Base-by-base conservation (phyloP, 1,140 invertebrate species). In the Lordiphosa stackelbergi region DNA sequence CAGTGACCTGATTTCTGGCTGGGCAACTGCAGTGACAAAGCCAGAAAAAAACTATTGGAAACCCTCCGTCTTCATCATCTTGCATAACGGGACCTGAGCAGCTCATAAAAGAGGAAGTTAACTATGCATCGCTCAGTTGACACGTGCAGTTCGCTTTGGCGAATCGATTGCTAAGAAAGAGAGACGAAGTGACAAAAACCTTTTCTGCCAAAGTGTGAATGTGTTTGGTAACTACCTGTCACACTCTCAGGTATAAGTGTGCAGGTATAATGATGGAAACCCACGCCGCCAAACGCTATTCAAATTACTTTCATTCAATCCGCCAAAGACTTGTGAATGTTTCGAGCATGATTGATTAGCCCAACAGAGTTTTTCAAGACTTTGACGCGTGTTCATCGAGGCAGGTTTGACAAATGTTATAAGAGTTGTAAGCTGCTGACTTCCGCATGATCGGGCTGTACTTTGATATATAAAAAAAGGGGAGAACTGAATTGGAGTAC, bases 141-240 rank as follows among this genome's bases (percentile, higher is more conserved):
- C 63, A 70, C 66, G 57, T 70, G 66, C 66, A 66, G 53, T 22
- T 22, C 19, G 24, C n/a, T 6, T 24, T 11, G 22, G 28, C 31
- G 16, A 10, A 22, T 9, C 13, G 8, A 48, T 8, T 2, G 8
- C 2, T 2, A 51, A 37, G 35, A 12, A 7, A 24, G 35, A 51
- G n/a, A 13, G 47, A 12, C 16, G n/a, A 16, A 51, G 22, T 12
- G 48, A 38, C 48, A 51, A 36, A 12, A 6, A 49, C 6, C 48
- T 37, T 37, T 51, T 51, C 13, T n/a, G n/a, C 63, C 53, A 31
- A 70, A 62, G 66, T 70, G 66, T 69, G 66, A 69, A 69, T 69
- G 63, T 53, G 62, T 47, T 62, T 46, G 57, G 53, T 57, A 49
- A 53, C 60, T 69, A 69, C 66, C 66, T 69, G 66, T 59, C 61